Evolutionary conservation across 1,140 invertebrate species (phyloP).

Genomic region (Steinernema feltiae): DNA sequence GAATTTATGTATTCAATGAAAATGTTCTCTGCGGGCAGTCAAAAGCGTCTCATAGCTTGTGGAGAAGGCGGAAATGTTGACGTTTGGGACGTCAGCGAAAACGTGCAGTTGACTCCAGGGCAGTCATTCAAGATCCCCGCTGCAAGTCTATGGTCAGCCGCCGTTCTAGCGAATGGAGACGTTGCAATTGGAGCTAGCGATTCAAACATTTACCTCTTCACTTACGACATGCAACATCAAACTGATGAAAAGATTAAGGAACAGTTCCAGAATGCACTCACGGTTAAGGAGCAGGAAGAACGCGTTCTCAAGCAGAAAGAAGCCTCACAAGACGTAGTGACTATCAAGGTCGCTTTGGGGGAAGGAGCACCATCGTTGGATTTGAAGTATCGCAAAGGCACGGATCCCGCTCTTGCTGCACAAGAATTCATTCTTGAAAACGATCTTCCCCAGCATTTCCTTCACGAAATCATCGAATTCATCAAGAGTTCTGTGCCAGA

Average conservation of each 20-base stretch:
- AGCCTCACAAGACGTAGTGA: conserved; percentile 33
- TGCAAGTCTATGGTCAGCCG: conserved; percentile 80
- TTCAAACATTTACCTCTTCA: conserved; percentile 77
- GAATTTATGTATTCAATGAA: background rate
- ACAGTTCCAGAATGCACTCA: conserved; percentile 56
- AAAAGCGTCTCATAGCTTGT: conserved; percentile 66
- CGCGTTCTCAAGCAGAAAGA: background rate
- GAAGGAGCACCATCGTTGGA: conserved; percentile 77
- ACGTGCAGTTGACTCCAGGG: conserved; percentile 59
- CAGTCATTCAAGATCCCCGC: conserved; percentile 73
- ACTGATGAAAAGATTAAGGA: conserved; percentile 67
- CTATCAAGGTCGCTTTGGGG: conserved; percentile 79
- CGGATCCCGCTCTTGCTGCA: conserved; percentile 68
- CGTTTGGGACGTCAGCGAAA: conserved; percentile 67
- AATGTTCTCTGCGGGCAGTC: background rate
- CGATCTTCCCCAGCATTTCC: conserved; percentile 30
- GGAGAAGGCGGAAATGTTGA: conserved; percentile 81
- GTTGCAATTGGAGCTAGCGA: conserved; percentile 81
- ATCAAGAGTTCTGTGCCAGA: conserved; percentile 42
- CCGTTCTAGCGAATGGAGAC: conserved; percentile 74
- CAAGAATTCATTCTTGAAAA: conserved; percentile 64
- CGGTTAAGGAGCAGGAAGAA: conserved; percentile 64
- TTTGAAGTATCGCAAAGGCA: conserved; percentile 77
- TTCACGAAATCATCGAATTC: conserved; percentile 42
- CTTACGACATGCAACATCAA: conserved; percentile 67